Evolutionary conservation across 2,113 vertebrate genomes (phyloP).

Genomic region (Onychostruthus taczanowskii): DNA sequence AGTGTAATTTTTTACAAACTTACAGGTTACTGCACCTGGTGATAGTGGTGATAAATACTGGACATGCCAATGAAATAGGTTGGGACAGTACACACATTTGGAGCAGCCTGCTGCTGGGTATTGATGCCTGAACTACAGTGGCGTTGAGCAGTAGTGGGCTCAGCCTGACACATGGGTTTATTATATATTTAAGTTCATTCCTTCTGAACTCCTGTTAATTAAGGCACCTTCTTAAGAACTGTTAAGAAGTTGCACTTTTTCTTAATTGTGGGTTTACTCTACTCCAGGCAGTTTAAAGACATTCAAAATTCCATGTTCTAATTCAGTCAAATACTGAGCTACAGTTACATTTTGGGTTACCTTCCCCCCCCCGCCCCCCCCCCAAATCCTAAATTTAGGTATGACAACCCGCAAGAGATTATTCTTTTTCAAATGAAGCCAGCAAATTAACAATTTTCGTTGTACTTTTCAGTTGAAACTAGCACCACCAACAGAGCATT

Average conservation of each 20-base stretch:
- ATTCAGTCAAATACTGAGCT: not conserved
- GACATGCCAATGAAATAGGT: not conserved
- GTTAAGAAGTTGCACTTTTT: not conserved
- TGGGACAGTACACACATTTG: not conserved
- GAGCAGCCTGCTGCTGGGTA: not conserved
- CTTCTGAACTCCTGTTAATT: not conserved
- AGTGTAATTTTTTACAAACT: not conserved
- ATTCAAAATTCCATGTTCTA: not conserved
- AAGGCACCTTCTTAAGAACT: not conserved
- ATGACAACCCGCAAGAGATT: not conserved
- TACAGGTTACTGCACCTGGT: not conserved
- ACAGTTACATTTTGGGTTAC: not conserved
- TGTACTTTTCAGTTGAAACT: not conserved
- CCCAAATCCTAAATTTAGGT: not conserved
- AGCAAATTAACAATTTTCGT: not conserved
- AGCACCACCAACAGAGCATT: not conserved
- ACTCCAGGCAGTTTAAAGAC: not conserved
- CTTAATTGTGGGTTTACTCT: not conserved
- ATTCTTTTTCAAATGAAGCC: not conserved
- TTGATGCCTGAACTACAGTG: rapidly evolving
- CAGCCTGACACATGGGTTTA: not conserved
- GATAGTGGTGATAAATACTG: not conserved
- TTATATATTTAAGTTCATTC: not conserved
- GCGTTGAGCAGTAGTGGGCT: not conserved
- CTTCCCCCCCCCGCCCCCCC: rapidly evolving